A percentile compares a stretch with the other conserved stretches of the same genome.
phyloP scores from a whole-genome alignment of 2,888 invertebrate species.

The Alentia gelatinosa region DNA sequence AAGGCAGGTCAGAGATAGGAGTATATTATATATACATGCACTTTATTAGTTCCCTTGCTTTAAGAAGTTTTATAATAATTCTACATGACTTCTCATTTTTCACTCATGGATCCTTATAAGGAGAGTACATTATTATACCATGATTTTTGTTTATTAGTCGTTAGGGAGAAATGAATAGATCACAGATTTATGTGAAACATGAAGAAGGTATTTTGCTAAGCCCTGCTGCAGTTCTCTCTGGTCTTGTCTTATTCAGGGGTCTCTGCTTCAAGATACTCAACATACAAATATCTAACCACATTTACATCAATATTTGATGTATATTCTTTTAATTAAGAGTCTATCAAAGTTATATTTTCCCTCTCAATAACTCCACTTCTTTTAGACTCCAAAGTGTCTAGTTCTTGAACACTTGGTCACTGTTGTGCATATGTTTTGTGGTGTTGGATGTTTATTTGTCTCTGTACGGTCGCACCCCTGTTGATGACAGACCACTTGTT shows the following conservation, averaged over 20 bases:
- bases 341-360: neutral
- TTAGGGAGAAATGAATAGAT: no score
- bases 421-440: neutral
- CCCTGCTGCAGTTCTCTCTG: slow-evolving; percentile 32
- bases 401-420: neutral
- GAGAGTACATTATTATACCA: no score
- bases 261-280: neutral
- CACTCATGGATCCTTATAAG: no score
- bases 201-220: slow-evolving; percentile 16
- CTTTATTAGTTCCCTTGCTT: no score
- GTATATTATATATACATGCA: no score
- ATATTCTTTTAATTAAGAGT: neutral
- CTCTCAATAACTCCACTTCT: neutral
- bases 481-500: slow-evolving; percentile 22
- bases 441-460: neutral
- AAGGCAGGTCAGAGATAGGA: no score
- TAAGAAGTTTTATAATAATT: no score
- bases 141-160: no score
- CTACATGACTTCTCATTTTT: no score
- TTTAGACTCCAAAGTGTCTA: neutral
- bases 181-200: neutral
- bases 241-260: slow-evolving; percentile 33
- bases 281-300: neutral
- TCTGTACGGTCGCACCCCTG: slow-evolving; percentile 12
- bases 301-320: neutral